Base-by-base conservation (phyloP, 1,140 invertebrate genomes). In the Phenacoccus solenopsis region DNA sequence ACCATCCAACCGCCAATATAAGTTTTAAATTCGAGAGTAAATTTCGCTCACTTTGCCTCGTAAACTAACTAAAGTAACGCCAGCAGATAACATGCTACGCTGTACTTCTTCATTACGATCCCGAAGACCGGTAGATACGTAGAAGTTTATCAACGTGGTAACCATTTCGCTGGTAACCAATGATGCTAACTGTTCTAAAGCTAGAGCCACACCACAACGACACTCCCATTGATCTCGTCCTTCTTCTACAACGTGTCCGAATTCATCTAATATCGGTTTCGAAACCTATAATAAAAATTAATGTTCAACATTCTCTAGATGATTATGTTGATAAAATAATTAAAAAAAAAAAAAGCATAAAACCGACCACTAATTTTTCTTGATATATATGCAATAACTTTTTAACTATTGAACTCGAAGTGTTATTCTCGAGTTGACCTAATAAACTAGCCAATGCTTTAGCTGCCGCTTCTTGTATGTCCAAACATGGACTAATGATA, bases 51-150 rank as follows among this genome's bases (percentile, higher is more conserved):
- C 85, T 81, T 95, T 96, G 30, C 96, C 96, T 81, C 98, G 94
- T 61, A 89, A 80, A 78, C 97, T 90, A 1, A 98, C 90, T 68
- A 92, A 85, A 68, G 88, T 88, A 71, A 98, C 84, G n/a, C 94
- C 94, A 28, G 96, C 94, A 71, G 88, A 88, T 61, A 98, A 81
- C 95, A 99, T 98, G 77, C 93, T 87, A 25, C 85, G 87, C 22
- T 93, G 83, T 3, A 98, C 96, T 20, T 84, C 81, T 72, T 87
- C 83, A 77, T 88, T 85, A 21, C 94, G 83, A 81, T 99, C 96
- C 2, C 88, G 88, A 3, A 99, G 82, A 1, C 91, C 93, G 64
- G 86, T 85, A 0, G 88, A 85, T 10, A 99, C 93, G 79, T 96
- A 94, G 81, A 91, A 92, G 72, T 86, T 83, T 70, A 94, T 87